These are phyloP conservation scores for Sciurus carolinensis DNA, from an alignment of 2,797 vertebrate genomes.

Conservation along the genomic window DNA sequence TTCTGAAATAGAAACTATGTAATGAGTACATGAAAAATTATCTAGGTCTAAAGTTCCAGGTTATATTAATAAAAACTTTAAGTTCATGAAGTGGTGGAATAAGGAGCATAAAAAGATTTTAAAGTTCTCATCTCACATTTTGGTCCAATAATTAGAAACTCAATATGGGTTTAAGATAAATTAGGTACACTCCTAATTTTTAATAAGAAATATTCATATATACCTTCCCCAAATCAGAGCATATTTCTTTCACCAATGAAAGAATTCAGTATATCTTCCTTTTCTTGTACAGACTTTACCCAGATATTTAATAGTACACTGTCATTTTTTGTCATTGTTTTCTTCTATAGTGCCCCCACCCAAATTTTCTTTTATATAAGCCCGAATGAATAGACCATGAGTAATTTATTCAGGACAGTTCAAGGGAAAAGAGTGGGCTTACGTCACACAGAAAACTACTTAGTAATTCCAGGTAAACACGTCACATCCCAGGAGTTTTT, in stretches of 20 bases:
- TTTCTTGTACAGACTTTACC: not conserved
- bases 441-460: not conserved
- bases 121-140: not conserved
- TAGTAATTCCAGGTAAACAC: not conserved
- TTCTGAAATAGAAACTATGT: not conserved
- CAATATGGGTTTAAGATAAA: not conserved
- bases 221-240: not conserved
- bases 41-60: not conserved
- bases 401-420: constrained; percentile 32
- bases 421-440: not conserved
- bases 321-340: not conserved
- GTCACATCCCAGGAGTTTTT: not conserved
- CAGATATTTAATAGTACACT: not conserved
- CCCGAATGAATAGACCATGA: not conserved
- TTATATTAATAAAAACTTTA: not conserved
- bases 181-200: not conserved
- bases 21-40: not conserved
- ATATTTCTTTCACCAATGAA: not conserved
- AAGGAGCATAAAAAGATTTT: not conserved
- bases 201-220: not conserved
- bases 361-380: not conserved
- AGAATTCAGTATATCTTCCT: not conserved
- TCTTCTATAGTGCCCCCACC: not conserved
- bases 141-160: not conserved
- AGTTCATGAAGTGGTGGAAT: not conserved